Evolutionary conservation across 1,140 invertebrate genomes (phyloP), one percentile per base, ranked within the genome.

Genomic region (Drosophila chauvacae): DNA sequence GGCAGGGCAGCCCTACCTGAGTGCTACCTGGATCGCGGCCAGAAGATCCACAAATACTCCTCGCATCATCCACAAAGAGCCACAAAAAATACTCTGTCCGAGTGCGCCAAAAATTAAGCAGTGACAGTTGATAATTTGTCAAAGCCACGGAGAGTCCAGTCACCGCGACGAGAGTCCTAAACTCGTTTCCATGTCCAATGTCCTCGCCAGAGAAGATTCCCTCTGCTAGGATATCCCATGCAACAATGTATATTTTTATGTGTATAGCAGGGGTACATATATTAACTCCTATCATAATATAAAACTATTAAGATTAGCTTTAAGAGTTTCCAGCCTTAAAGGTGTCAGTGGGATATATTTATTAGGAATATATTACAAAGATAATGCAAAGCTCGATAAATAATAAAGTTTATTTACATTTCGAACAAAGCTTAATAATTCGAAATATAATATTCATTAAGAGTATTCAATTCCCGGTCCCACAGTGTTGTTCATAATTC

Each of bases 101-200:
- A 83, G 85, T 87, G 77, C 77, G 81, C 85, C 86, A 85, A 90
- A 87, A 90, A 90, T 90, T 90, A 90, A 90, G 81, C 85, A 90
- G 81, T 90, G 85, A 90, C 85, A 85, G 86, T 90, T 90, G 85
- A 90, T 85, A 90, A 85, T 90, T 90, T 90, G 85, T 90, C 85
- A 90, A 90, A 90, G 86, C 78, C 68, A 45, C 53, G 68, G 72
- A 65, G 60, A 72, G 58, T 72, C 80, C 42, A 80, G 66, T 59
- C 56, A 76, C 37, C 50, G 45, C 45, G 20, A 53, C 35, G 61
- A 59, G 61, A 62, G 57, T 71, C 63, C 65, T 60, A 73, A 84
- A 87, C 84, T 80, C 70, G 84, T 88, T 86, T 76, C 63, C 81
- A 65, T 76, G 39, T 57, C 6, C 10, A 2, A 76, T 47, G 63